phyloP scores from a whole-genome alignment of 2,888 invertebrate species.

The Gisinianus flammeolus region DNA sequence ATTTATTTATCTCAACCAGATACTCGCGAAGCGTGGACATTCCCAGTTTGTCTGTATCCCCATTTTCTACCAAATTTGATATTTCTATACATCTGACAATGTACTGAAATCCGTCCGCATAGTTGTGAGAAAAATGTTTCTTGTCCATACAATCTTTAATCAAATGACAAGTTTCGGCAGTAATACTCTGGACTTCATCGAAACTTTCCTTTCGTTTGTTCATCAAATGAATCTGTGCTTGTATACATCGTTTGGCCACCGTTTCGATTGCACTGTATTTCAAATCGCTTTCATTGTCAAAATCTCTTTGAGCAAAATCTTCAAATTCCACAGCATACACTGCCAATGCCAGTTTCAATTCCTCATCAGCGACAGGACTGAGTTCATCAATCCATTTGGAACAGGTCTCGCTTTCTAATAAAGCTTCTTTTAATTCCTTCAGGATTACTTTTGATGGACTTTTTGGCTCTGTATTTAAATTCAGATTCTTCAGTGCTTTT shows the following conservation, averaged over 20 bases:
- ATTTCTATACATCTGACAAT: background rate
- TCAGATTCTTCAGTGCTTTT: background rate
- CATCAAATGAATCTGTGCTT: background rate
- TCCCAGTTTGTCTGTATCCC: background rate
- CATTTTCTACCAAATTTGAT: background rate
- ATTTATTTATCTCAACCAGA: background rate
- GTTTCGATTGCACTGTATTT: conserved; percentile 6
- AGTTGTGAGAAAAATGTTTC: background rate
- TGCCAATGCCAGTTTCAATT: background rate
- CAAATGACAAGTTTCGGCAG: background rate
- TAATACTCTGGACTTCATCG: background rate
- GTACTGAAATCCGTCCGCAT: background rate
- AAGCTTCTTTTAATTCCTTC: background rate
- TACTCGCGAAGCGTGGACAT: background rate
- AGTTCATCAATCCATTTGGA: background rate
- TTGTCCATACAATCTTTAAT: conserved; percentile 16
- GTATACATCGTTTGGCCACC: conserved; percentile 9
- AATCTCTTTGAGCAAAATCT: conserved; percentile 15
- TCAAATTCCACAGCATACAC: conserved; percentile 3
- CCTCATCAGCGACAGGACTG: background rate
- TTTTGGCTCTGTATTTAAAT: background rate
- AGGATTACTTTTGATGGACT: background rate
- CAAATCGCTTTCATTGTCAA: conserved; percentile 10
- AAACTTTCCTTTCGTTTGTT: background rate
- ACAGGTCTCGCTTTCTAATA: background rate